These are phyloP conservation scores for Atethmia centrago DNA, from an alignment of 2,888 invertebrate species.

Conservation along the genomic window DNA sequence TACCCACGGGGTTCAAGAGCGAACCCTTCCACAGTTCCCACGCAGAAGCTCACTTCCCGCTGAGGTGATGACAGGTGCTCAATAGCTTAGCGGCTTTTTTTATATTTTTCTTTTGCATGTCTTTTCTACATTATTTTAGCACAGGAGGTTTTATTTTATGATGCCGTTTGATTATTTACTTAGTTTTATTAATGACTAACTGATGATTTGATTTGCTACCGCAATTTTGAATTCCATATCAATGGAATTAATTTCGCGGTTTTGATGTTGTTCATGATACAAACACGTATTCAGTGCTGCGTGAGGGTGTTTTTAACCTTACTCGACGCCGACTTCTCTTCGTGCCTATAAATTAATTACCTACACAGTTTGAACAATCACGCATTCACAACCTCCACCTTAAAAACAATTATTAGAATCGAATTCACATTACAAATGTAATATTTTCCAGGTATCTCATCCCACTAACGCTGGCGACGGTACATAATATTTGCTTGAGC, in stretches of 20 bases:
- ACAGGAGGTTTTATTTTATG: conserved; percentile 23
- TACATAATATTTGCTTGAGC: conserved; percentile 61
- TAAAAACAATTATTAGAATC: too few species aligned
- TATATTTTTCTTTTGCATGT: conserved; percentile 67
- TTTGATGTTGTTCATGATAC: conserved; percentile 15
- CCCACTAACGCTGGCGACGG: conserved; percentile 64
- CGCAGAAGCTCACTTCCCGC: conserved; percentile 85
- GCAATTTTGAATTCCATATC: conserved; percentile 4
- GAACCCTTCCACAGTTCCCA: conserved; percentile 66
- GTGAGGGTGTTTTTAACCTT: background rate
- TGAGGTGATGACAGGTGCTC: conserved; percentile 87
- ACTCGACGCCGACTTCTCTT: too few species aligned
- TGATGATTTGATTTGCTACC: conserved; percentile 2
- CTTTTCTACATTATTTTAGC: conserved; percentile 42
- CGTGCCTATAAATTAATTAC: background rate
- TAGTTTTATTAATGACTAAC: background rate
- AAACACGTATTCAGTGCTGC: background rate
- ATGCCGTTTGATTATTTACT: background rate
- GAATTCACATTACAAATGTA: conserved; percentile 3
- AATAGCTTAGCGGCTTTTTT: conserved; percentile 72
- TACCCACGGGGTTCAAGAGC: conserved; percentile 71
- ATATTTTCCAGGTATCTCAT: conserved; percentile 76
- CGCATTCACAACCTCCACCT: background rate
- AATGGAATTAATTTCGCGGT: background rate
- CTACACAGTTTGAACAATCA: background rate